Base-by-base conservation (phyloP, 2,888 invertebrate genomes). In the Eudasyphora cyanicolor region DNA sequence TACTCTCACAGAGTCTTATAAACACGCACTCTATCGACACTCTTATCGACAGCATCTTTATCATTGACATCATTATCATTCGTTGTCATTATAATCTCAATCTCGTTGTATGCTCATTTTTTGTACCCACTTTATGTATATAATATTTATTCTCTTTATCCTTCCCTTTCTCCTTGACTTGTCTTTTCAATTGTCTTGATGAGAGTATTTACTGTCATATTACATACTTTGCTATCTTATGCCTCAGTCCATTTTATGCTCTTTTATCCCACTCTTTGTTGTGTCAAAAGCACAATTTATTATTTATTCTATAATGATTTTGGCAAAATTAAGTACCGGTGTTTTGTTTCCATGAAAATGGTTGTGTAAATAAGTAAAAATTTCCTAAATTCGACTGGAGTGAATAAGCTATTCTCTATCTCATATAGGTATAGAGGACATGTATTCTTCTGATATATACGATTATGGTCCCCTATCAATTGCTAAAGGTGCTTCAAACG, bases 161-260 rank as follows among this genome's bases (percentile, higher is more conserved):
- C 45, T n/a, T 1, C n/a, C 45, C 45, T 1, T n/a, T 2, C 2
- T n/a, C 14, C 14, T 45, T 45, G n/a, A 12, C n/a, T 32, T n/a
- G 6, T 14, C 1, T n/a, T n/a, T 12, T 6, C 45, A n/a, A 1
- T 45, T 45, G 45, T 45, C 3, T 45, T 45, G 45, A n/a, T 45
- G 45, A n/a, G 45, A 45, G n/a, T n/a, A 51, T 51, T 51, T 51
- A 51, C 51, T 51, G 51, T 51, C 51, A 51, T n/a, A n/a, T n/a
- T n/a, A n/a, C n/a, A n/a, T n/a, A n/a, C 4, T 51, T 51, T 51
- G 6, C 24, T 21, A 21, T 51, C 14, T 21, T 45, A 14, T 45
- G 14, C 45, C n/a, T 5, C 3, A 12, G 10, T 45, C 45, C 45
- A n/a, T n/a, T n/a, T n/a, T n/a, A n/a, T 32, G 32, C 32, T 32